These are phyloP conservation scores for Sebastes nivosus DNA, from an alignment of 2,797 vertebrate genomes.

Conservation along the genomic window DNA sequence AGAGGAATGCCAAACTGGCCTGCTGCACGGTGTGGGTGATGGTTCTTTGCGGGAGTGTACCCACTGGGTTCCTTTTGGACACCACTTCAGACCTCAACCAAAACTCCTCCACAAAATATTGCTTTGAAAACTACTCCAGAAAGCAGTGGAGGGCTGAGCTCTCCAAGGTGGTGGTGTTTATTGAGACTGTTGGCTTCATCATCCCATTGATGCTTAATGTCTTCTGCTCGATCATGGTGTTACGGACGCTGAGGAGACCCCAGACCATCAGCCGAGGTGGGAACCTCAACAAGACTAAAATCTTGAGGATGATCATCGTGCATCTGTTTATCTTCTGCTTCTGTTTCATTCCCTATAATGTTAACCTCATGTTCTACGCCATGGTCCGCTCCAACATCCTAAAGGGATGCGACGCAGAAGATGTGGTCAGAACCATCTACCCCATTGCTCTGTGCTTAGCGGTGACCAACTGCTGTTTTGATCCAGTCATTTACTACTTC, in stretches of 20 bases:
- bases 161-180: conserved; percentile 93
- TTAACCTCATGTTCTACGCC: conserved; percentile 94
- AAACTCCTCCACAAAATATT: conserved; percentile 60
- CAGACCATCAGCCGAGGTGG: conserved; percentile 84
- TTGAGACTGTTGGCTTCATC: conserved; percentile 93
- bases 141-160: conserved; percentile 90
- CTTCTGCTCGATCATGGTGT: conserved; percentile 91
- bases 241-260: conserved; percentile 87
- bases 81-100: conserved; percentile 36
- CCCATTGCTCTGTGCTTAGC: conserved; percentile 94
- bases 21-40: conserved; percentile 89
- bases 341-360: conserved; percentile 95
- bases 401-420: conserved; percentile 83
- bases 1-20: conserved; percentile 88
- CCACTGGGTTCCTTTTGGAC: conserved; percentile 85
- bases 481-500: conserved; percentile 97
- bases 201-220: conserved; percentile 92
- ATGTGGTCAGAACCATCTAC: conserved; percentile 90
- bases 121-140: conserved; percentile 94
- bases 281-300: conserved; percentile 89
- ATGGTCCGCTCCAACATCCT: conserved; percentile 91
- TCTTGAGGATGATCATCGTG: conserved; percentile 94
- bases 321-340: conserved; percentile 94
- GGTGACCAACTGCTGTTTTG: conserved; percentile 96
- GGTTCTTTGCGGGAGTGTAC: conserved; percentile 88